Percentiles rank a stretch among this genome's conserved stretches.
Conservation (phyloP, 2,113 vertebrate genomes). For the Colaptes auratus region DNA sequence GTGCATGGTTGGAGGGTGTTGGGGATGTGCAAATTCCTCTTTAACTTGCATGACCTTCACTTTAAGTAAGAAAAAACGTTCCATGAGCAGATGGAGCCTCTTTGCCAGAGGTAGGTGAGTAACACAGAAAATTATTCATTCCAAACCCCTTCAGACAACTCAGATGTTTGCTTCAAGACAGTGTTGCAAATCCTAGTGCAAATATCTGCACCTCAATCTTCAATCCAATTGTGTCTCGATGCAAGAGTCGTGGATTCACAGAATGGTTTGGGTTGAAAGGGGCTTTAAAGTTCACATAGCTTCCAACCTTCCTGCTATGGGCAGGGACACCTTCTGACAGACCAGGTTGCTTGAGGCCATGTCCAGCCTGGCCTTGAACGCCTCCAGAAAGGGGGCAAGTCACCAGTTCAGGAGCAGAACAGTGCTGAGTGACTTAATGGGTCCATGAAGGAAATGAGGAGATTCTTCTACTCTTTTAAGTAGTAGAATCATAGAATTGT, state of each 20-base stretch:
- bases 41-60: background rate
- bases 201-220: background rate
- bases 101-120: slow-evolving; percentile 53
- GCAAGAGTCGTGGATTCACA: background rate
- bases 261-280: no score
- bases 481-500: no score
- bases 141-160: slow-evolving; percentile 40
- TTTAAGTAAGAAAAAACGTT: background rate
- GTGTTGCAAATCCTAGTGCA: slow-evolving; percentile 48
- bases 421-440: background rate
- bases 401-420: background rate
- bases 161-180: slow-evolving; percentile 46
- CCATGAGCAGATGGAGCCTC: slow-evolving; percentile 28
- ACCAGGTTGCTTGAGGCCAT: no score
- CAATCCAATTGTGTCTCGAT: background rate
- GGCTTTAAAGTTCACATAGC: no score
- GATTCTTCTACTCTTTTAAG: background rate
- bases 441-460: background rate
- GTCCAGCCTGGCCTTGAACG: no score
- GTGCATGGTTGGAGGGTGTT: background rate
- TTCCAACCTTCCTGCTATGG: no score
- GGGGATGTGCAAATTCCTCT: background rate
- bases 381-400: no score
- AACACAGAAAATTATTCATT: slow-evolving; percentile 47
- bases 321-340: no score